These are phyloP conservation scores for Aphelocoma californica DNA, from an alignment of 2,797 vertebrate species.

Conservation along the genomic window DNA sequence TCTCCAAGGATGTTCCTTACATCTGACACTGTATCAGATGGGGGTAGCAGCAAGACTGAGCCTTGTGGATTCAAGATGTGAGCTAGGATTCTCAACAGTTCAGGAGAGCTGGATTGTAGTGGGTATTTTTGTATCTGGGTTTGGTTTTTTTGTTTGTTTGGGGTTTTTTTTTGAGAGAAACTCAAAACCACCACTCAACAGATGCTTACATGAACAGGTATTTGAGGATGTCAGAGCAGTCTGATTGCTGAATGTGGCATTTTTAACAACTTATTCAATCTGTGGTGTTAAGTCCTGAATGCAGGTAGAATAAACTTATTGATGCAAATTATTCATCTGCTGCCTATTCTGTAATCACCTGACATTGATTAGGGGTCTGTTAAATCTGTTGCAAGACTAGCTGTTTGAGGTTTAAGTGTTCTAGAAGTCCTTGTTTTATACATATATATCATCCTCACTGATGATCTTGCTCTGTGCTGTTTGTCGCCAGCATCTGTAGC, in stretches of 20 bases:
- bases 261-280: not conserved
- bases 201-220: no score
- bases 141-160: not conserved
- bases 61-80: not conserved
- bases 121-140: not conserved
- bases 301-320: not conserved
- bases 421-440: not conserved
- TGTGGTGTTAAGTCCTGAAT: not conserved
- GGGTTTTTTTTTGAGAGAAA: not conserved
- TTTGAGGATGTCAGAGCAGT: not conserved
- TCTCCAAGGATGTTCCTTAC: not conserved
- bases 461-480: not conserved
- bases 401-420: not conserved
- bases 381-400: not conserved
- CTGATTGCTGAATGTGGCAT: not conserved
- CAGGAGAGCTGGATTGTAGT: not conserved
- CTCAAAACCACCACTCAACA: not conserved
- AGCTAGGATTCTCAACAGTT: not conserved
- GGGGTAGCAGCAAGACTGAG: not conserved
- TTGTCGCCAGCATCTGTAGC: not conserved
- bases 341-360: not conserved
- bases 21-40: not conserved
- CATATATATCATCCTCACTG: not conserved
- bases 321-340: not conserved
- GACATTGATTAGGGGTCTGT: not conserved